phyloP scores from a whole-genome alignment of 2,888 invertebrate genomes.

The Gisinianus flammeolus region DNA sequence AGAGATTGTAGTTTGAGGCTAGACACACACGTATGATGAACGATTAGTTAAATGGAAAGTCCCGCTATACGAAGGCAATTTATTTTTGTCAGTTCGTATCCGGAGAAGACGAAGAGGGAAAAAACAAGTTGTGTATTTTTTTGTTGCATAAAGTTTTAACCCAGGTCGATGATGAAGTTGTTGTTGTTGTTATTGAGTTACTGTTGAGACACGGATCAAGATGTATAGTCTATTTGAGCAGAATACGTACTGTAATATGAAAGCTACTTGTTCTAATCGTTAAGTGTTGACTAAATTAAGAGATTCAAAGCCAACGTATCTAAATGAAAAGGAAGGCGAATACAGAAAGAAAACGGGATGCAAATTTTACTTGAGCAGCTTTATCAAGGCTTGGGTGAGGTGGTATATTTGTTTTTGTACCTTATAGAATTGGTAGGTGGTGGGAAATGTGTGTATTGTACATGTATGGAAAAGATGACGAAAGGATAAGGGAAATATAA shows the following conservation, averaged over 20 bases:
- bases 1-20: neutral
- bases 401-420: neutral
- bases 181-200: neutral
- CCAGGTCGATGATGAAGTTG: neutral
- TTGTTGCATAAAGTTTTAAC: too few species aligned
- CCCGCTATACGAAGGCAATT: slow-evolving; percentile 1
- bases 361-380: neutral
- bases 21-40: neutral
- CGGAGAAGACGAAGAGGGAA: too few species aligned
- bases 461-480: neutral
- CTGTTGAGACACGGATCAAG: too few species aligned
- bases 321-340: slow-evolving; percentile 22
- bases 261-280: slow-evolving; percentile 16
- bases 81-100: neutral
- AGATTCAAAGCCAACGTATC: slow-evolving; percentile 13
- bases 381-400: neutral
- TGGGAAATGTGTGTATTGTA: neutral
- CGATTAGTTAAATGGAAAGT: neutral
- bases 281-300: neutral
- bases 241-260: neutral
- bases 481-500: neutral
- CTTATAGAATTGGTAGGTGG: neutral
- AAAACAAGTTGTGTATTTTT: too few species aligned
- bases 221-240: neutral
- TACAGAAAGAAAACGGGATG: neutral